A percentile compares a stretch with the other conserved stretches of the same genome.
phyloP scores from a whole-genome alignment of 2,113 vertebrate genomes.

The Isichthys henryi region DNA sequence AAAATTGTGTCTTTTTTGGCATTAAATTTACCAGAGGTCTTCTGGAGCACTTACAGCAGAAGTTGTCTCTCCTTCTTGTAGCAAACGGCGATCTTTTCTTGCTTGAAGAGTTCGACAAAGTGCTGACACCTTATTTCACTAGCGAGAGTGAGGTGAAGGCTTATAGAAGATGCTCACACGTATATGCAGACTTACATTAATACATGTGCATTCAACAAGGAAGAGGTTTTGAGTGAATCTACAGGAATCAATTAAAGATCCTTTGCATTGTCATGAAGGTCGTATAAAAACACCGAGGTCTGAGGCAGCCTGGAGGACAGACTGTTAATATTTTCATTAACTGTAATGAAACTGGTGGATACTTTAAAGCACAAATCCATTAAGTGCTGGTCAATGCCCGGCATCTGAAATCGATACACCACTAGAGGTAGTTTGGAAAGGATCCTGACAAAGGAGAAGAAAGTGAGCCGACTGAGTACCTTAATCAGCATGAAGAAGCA shows the following conservation, averaged over 20 bases:
- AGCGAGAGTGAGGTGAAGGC: neutral
- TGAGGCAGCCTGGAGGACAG: neutral
- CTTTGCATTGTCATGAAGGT: neutral
- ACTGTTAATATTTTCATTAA: conserved; percentile 4
- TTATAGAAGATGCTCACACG: neutral
- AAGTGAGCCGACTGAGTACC: neutral
- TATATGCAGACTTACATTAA: neutral
- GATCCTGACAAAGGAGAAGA: neutral
- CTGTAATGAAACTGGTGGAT: neutral
- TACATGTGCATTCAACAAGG: neutral
- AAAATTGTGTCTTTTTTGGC: neutral
- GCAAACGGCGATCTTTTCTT: neutral
- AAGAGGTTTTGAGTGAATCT: neutral
- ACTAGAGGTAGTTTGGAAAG: neutral
- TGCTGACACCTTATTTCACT: neutral
- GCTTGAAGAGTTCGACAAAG: neutral
- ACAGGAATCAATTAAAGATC: neutral
- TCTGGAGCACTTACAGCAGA: neutral
- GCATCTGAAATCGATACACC: neutral
- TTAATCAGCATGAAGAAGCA: neutral
- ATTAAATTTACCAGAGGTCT: no score
- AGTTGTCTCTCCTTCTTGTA: neutral
- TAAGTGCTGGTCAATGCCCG: neutral
- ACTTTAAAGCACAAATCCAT: neutral
- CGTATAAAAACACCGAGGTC: neutral